Evolutionary conservation across 2,797 vertebrate species (phyloP).

Genomic region (Anableps anableps): DNA sequence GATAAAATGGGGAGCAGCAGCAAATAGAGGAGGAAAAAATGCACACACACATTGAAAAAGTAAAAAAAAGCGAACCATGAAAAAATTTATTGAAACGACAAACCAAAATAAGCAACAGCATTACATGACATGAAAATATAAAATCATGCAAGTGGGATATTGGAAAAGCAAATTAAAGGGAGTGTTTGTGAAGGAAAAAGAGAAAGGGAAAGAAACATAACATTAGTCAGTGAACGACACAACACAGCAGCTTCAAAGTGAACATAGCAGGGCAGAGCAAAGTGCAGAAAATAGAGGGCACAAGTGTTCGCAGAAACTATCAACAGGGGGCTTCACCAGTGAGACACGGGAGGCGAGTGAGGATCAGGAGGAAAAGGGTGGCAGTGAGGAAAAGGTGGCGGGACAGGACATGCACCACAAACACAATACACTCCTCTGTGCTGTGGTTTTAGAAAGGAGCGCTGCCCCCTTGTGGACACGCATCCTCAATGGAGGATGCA

Average conservation of each 20-base stretch:
- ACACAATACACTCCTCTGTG: constrained; percentile 1
- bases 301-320: constrained; percentile 43
- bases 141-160: constrained; percentile 39
- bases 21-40: neutral
- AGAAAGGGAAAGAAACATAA: constrained; percentile 71
- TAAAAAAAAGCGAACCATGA: neutral
- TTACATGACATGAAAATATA: constrained; percentile 43
- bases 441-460: neutral
- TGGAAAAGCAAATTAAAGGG: constrained; percentile 23
- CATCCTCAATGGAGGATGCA: neutral
- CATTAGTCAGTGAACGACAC: constrained; percentile 74
- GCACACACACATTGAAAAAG: constrained; percentile 4
- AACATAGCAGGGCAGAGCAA: constrained; percentile 59
- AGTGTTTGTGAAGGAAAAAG: constrained; percentile 56
- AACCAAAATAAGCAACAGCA: constrained; percentile 30
- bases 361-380: constrained; percentile 16
- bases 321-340: constrained; percentile 35
- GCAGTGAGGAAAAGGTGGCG: constrained; percentile 22
- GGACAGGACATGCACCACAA: constrained; percentile 53
- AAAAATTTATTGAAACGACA: constrained; percentile 15
- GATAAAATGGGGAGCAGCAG: neutral
- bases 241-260: constrained; percentile 61
- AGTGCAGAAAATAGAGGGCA: constrained; percentile 52
- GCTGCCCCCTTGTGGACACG: constrained; percentile 7
- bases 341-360: constrained; percentile 34